Evolutionary conservation across 2,888 invertebrate species (phyloP), one percentile per base, ranked within the genome.

Genomic region (Drosophila phalerata): DNA sequence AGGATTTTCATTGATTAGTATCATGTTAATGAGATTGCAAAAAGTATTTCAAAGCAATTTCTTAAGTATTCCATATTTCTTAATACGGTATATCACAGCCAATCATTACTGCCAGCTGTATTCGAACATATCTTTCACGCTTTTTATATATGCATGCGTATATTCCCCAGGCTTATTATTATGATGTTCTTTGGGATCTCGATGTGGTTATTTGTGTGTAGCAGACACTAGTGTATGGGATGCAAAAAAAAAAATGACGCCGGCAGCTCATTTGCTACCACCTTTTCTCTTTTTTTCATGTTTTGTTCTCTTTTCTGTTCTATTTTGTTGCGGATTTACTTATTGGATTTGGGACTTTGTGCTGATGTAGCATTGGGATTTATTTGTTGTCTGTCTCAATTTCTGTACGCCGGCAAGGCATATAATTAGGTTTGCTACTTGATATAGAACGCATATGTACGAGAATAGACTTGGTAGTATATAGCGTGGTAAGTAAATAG

Each of bases 291-390:
- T 43, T 52, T 38, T 43, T 49, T 48, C 34, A 19, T 38, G 40
- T n/a, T 42, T 47, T 64, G 49, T 22, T 15, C 38, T 56, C 51
- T 51, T 62, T 67, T 48, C 47, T 58, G 32, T 51, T 55, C 45
- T 62, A 42, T 64, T 64, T 42, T 62, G 58, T 66, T 63, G 62
- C 65, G 73, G 74, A 77, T 69, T 89, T 79, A 77, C 90, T 89
- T 85, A 85, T 85, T 89, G 86, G 84, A 85, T 89, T 89, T 85
- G 88, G 84, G 90, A 89, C 69, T 88, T 85, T 69, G 74, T 48
- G 88, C 86, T 88, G 86, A 88, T 88, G 80, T 73, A 68, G 88
- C 83, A 69, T 51, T 72, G 84, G 86, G 88, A 89, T 77, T 86
- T 81, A 47, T 58, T 68, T 65, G 62, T 56, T 63, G 69, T 63